Evolutionary conservation across 2,113 vertebrate genomes (phyloP), one percentile per base, ranked within the genome.

Genomic region (Barbus barbus): DNA sequence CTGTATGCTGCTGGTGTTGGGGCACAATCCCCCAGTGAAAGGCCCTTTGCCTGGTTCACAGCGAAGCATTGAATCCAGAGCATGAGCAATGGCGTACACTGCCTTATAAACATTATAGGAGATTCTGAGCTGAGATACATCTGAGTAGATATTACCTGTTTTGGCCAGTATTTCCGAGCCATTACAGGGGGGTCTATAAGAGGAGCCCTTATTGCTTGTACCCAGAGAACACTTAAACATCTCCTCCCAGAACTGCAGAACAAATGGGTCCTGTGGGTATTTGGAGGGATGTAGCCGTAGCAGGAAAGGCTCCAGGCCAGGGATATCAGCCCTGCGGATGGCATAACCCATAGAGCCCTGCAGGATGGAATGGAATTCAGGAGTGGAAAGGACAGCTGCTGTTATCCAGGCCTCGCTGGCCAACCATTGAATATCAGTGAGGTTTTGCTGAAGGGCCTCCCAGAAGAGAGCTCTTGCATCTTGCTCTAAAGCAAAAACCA

Each of bases 371-470:
- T 90, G 91, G 79, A 93, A 94, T 75, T 90, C 84, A 1, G 92
- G 92, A 5, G 84, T 90, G 36, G 94, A 93, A 78, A 95, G 91
- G 38, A 95, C 79, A 0, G 94, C 89, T 7, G 94, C 93, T 9
- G 95, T 95, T 86, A 93, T 94, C 95, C 95, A 95, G 24, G 95
- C 94, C 84, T 95, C 94, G 36, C 94, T 95, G 31, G 93, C 94
- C 46, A 95, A 81, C 95, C 95, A 95, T 78, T 95, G 94, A 38
- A 94, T 92, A 7, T 93, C 94, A 38, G 90, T 92, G 58, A 95
- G 90, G 18, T 90, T 92, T 63, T 91, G 84, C 76, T 88, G 91
- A 51, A 92, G 88, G 22, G 82, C 93, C 83, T 93, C 92, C 80
- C 89, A 90, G 81, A 95, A 94, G 44, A 95, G 84, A 4, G 92